Base-by-base conservation (phyloP, 2,797 vertebrate genomes). In the Miichthys miiuy region DNA sequence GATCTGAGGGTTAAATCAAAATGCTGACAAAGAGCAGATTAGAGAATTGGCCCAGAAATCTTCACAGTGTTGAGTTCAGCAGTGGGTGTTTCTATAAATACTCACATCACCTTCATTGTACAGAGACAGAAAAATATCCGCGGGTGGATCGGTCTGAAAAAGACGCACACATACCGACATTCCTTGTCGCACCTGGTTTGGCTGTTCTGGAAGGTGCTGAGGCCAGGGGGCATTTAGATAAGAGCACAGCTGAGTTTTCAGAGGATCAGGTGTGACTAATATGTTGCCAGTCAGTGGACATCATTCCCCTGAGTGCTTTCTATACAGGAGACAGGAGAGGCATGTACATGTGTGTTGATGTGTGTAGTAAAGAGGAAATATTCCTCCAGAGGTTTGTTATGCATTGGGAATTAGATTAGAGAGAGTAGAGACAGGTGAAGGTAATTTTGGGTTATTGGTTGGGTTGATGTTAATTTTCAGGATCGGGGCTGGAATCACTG, bases 1-100 rank as follows among this genome's bases (percentile, higher is more conserved):
- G 80, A 88, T 88, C 88, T 82, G 88, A 90, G 84, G 83, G 80
- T 86, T 81, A 85, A 88, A 89, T 88, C 85, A 88, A 82, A 87
- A 85, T 17, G 60, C 86, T 79, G 81, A 89, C 88, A 85, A 88
- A 87, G 75, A 88, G 75, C 81, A 86, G 81, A 87, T 90, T 82
- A 86, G 57, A 85, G 61, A 81, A 79, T 75, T 77, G 78, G 88
- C 75, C 68, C 80, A 68, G 74, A 81, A 81, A 85, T 70, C 84
- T 69, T 72, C 78, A 72, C 76, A 80, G 44, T 27, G 71, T 11
- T 52, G 66, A 79, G 68, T 76, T 80, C 30, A 60, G 75, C 38
- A 30, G 56, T 56, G 76, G 76, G 61, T 72, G 68, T 79, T 73
- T 77, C 81, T 89, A 84, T 82, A 85, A 88, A 90, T 81, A 87